phyloP scores from a whole-genome alignment of 2,888 invertebrate genomes.

The Glyphotaelius pellucidus region DNA sequence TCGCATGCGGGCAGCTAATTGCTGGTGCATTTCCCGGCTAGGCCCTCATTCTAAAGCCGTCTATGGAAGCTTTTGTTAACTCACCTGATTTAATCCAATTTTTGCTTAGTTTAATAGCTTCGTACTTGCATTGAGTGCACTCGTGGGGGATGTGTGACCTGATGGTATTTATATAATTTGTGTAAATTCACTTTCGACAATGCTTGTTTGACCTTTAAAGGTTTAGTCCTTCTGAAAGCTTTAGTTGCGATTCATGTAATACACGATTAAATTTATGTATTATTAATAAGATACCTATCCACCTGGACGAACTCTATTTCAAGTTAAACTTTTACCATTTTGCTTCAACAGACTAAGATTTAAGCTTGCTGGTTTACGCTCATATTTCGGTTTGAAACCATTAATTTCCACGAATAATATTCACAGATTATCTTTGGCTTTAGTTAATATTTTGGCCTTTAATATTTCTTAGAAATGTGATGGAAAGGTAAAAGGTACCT shows the following conservation, averaged over 20 bases:
- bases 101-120: background rate
- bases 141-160: background rate
- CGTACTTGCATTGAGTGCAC: background rate
- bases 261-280: no score
- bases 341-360: background rate
- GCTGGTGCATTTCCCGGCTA: constrained; percentile 42
- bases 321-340: background rate
- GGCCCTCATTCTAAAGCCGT: background rate
- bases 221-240: no score
- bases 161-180: background rate
- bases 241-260: no score
- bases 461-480: background rate
- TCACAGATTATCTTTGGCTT: background rate
- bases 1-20: constrained; percentile 53
- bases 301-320: background rate
- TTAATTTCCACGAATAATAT: background rate
- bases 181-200: background rate
- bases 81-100: constrained; percentile 17
- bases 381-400: background rate
- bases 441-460: background rate
- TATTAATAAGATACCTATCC: no score
- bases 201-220: no score
- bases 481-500: background rate
- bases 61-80: constrained; percentile 17
- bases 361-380: background rate